Conservation (phyloP, 2,113 vertebrate species). For the Panurus biarmicus region DNA sequence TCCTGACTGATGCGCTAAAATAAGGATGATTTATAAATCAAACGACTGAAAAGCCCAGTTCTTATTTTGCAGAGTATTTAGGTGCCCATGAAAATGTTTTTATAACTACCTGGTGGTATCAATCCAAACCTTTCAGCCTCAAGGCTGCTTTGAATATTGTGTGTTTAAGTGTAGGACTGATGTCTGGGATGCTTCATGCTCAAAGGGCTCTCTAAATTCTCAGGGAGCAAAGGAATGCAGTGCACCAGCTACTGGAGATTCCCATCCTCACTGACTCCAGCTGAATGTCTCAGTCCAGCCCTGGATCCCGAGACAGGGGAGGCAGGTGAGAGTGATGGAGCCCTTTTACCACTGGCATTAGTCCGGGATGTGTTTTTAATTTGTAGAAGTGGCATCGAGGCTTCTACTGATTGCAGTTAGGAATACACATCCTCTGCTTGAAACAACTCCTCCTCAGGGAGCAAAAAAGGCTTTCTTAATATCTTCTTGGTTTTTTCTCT, state of each 20-base stretch:
- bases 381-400: not conserved
- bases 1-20: not conserved
- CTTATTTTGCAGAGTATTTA: not conserved
- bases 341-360: not conserved
- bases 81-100: not conserved
- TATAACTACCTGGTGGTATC: not conserved
- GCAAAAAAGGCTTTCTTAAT: not conserved
- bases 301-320: not conserved
- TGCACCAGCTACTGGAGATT: not conserved
- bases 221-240: not conserved
- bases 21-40: not conserved
- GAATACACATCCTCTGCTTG: not conserved
- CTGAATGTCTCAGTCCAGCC: not conserved
- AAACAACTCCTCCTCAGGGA: not conserved
- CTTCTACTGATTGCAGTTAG: not conserved
- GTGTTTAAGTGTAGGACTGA: not conserved
- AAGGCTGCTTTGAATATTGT: not conserved
- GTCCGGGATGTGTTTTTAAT: accelerated
- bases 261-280: not conserved
- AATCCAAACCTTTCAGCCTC: not conserved
- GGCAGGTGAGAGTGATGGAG: not conserved
- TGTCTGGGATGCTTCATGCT: not conserved
- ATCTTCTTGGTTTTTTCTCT: not conserved
- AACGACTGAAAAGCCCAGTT: not conserved
- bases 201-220: not conserved